Evolutionary conservation across 2,888 invertebrate species (phyloP).

Genomic region (Helobdella robusta): DNA sequence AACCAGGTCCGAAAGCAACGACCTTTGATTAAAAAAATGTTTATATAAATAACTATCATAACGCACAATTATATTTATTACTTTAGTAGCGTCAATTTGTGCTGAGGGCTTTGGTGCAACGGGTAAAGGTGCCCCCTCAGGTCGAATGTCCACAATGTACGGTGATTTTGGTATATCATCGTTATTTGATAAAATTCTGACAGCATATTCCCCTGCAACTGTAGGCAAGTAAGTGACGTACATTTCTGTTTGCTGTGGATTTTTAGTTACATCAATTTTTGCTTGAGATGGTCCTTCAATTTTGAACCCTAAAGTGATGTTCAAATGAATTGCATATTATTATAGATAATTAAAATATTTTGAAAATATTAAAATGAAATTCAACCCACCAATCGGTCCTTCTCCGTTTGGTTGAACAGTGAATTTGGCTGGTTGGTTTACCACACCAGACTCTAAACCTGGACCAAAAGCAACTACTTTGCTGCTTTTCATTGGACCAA

Average conservation of each 20-base stretch:
- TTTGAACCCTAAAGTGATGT: conserved; percentile 46
- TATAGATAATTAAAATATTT: too few relatives aligned
- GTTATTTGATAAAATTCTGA: conserved; percentile 73
- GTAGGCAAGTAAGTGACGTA: conserved; percentile 73
- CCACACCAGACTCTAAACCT: conserved; percentile 69
- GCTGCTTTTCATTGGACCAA: conserved; percentile 70
- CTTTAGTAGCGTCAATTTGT: conserved; percentile 32
- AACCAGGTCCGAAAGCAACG: conserved; percentile 44
- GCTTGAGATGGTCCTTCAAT: conserved; percentile 68
- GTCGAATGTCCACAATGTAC: conserved; percentile 68
- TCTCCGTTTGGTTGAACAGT: conserved; percentile 83
- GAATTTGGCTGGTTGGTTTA: conserved; percentile 71
- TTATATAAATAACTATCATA: neutral
- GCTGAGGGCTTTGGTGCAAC: conserved; percentile 8
- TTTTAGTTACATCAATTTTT: conserved; percentile 75
- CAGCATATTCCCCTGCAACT: conserved; percentile 71
- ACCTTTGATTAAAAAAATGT: conserved; percentile 23
- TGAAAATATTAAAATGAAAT: too few relatives aligned
- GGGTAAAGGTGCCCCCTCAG: conserved; percentile 43
- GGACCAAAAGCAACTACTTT: conserved; percentile 75
- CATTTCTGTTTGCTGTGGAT: conserved; percentile 74
- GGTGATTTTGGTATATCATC: conserved; percentile 83
- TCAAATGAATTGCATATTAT: too few relatives aligned
- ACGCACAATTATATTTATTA: neutral
- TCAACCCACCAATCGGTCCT: conserved; percentile 68